A percentile compares a stretch with the other conserved stretches of the same genome.
Conservation (phyloP, 2,888 invertebrate species). For the Carabus problematicus region DNA sequence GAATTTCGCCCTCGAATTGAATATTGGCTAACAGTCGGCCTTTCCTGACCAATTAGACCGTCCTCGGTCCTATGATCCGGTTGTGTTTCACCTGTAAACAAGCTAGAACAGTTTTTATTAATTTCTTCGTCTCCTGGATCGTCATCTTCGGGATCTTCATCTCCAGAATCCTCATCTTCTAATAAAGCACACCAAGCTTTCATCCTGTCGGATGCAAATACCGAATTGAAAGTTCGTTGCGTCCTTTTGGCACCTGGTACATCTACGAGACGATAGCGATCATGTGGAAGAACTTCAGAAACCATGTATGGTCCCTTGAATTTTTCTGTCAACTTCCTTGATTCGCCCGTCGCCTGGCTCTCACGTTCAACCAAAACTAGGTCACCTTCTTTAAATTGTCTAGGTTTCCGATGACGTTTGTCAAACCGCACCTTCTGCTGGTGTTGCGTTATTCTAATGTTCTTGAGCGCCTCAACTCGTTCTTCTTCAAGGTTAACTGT, state of each 20-base stretch:
- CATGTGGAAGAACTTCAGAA: conserved; percentile 42
- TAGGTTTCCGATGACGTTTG: not conserved
- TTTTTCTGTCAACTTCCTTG: conserved; percentile 45
- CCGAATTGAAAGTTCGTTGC: conserved; percentile 44
- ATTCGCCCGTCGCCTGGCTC: conserved; percentile 37
- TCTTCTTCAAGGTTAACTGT: not conserved
- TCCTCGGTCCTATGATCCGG: too few species aligned
- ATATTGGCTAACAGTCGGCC: too few species aligned
- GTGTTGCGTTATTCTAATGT: not conserved
- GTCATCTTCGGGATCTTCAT: too few species aligned
- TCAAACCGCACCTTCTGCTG: conserved; percentile 6
- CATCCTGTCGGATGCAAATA: conserved; percentile 44
- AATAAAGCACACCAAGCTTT: conserved; percentile 43
- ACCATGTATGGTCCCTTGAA: conserved; percentile 46
- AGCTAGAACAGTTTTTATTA: too few species aligned
- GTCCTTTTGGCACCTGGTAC: conserved; percentile 43
- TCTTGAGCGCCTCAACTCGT: not conserved
- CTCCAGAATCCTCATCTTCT: not conserved
- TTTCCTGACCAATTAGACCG: too few species aligned
- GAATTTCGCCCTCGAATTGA: too few species aligned
- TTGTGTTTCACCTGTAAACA: too few species aligned
- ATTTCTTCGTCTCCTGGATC: too few species aligned
- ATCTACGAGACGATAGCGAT: conserved; percentile 46
- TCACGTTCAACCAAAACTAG: conserved; percentile 39
- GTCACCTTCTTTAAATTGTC: conserved; percentile 7